Conservation (phyloP, 2,888 invertebrate genomes). For the Ceriagrion tenellum region DNA sequence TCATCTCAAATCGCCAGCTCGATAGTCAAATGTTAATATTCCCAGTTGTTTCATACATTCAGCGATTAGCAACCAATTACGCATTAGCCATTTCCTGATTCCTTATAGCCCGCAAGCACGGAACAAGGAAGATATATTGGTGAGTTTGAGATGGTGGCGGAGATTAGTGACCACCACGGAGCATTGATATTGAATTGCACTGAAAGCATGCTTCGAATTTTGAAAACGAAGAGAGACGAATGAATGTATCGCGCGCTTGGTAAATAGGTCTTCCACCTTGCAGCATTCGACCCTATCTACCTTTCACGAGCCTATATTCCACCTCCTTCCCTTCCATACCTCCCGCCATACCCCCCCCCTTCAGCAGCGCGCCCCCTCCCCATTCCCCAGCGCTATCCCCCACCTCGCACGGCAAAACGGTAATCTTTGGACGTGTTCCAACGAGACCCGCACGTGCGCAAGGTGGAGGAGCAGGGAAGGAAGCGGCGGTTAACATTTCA, state of each 20-base stretch:
- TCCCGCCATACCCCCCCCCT: neutral
- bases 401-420: neutral
- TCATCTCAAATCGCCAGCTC: too few species aligned
- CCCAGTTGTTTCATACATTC: too few species aligned
- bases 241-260: neutral
- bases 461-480: neutral
- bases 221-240: neutral
- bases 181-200: neutral
- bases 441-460: slow-evolving; percentile 9
- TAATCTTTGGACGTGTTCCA: slow-evolving; percentile 32
- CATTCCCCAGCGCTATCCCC: neutral
- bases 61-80: too few species aligned
- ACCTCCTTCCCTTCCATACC: neutral
- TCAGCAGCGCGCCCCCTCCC: neutral
- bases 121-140: neutral
- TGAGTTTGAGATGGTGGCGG: neutral
- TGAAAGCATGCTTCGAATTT: neutral
- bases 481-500: neutral
- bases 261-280: neutral
- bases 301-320: neutral
- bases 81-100: too few species aligned
- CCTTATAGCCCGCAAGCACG: too few species aligned
- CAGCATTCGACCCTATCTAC: neutral
- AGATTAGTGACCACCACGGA: neutral
- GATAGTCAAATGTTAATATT: too few species aligned